phyloP scores from a whole-genome alignment of 2,888 invertebrate species.

The Cheilosia scutellata region DNA sequence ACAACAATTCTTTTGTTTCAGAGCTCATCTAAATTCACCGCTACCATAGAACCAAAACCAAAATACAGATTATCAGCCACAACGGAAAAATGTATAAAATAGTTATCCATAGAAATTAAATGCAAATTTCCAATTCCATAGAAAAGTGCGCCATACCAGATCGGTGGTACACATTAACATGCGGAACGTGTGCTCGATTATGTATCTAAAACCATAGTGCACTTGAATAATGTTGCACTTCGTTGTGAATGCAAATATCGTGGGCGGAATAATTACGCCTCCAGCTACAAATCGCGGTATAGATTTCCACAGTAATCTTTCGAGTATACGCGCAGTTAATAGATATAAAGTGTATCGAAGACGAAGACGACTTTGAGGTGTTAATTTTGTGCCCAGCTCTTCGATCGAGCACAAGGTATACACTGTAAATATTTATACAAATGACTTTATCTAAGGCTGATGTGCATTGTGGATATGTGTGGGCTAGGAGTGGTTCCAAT shows the following conservation, averaged over 20 bases:
- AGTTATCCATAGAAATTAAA: constrained; percentile 61
- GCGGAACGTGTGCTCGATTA: constrained; percentile 62
- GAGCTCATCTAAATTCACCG: constrained; percentile 50
- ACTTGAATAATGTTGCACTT: constrained; percentile 67
- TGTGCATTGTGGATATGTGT: neutral
- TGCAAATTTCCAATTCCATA: constrained; percentile 68
- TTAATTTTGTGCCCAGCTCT: constrained; percentile 29
- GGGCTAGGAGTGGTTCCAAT: constrained; percentile 65
- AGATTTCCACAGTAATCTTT: constrained; percentile 3
- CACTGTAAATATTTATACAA: constrained; percentile 68
- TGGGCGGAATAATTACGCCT: constrained; percentile 61
- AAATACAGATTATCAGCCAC: constrained; percentile 44
- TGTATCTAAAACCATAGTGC: constrained; percentile 63
- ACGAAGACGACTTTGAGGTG: constrained; percentile 64
- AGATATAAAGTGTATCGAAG: constrained; percentile 53
- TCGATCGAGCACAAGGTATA: constrained; percentile 22
- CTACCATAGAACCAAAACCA: constrained; percentile 32
- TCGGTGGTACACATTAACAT: constrained; percentile 41
- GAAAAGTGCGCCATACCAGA: constrained; percentile 52
- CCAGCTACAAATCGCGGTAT: neutral
- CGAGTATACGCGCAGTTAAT: constrained; percentile 9
- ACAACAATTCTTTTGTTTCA: constrained; percentile 19
- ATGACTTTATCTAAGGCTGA: constrained; percentile 58
- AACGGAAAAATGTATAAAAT: constrained; percentile 24
- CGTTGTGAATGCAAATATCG: constrained; percentile 54